These are phyloP conservation scores for Brachypalpus laphriformis DNA, from an alignment of 2,888 invertebrate species.

Conservation along the genomic window DNA sequence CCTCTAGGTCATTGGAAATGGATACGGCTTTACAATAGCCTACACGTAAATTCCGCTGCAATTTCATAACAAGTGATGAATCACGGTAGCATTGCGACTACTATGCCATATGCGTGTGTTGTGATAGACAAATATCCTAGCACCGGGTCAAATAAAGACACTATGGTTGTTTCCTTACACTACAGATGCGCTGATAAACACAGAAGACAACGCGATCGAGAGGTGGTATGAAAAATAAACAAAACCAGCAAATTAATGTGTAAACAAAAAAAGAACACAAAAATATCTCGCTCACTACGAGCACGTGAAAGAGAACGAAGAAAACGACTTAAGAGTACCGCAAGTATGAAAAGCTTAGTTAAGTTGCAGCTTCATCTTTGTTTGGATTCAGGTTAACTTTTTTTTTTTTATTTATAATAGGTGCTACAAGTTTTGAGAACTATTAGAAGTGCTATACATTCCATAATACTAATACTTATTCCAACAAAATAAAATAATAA, in stretches of 20 bases:
- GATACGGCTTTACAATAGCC: constrained; percentile 26
- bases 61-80: constrained; percentile 43
- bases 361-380: constrained; percentile 2
- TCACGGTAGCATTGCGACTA: constrained; percentile 53
- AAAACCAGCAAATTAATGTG: constrained; percentile 33
- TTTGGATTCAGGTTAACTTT: not conserved
- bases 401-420: no score
- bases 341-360: constrained; percentile 25
- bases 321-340: constrained; percentile 31
- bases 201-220: constrained; percentile 64
- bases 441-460: no score
- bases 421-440: no score
- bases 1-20: constrained; percentile 19
- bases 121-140: constrained; percentile 78
- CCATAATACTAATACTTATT: no score
- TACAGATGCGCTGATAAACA: not conserved
- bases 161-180: constrained; percentile 69
- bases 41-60: constrained; percentile 62
- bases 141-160: constrained; percentile 77
- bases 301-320: constrained; percentile 1
- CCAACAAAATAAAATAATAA: no score
- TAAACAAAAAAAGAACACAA: constrained; percentile 50
- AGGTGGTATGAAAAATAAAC: constrained; percentile 54
- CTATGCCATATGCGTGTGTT: constrained; percentile 75
- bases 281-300: constrained; percentile 8